Base-by-base conservation (phyloP, 2,797 vertebrate genomes). In the Denticeps clupeoides region DNA sequence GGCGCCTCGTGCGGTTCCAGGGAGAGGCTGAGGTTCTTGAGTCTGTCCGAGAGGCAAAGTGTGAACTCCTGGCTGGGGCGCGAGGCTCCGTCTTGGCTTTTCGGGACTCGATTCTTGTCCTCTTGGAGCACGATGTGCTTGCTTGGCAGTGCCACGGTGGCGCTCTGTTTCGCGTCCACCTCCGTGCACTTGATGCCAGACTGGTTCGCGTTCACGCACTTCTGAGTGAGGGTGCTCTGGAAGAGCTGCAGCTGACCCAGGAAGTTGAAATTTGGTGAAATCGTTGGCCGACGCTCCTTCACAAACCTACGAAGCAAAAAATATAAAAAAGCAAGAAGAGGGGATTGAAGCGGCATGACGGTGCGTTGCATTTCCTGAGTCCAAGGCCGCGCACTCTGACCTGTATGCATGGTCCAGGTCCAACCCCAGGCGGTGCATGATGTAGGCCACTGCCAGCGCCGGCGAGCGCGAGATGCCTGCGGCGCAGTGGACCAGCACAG, bases 211-310 rank as follows among this genome's bases (percentile, higher is more conserved):
- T 56, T 37, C 0, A 48, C 7, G 2, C 38, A 31, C 23, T 64
- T 77, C 12, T 73, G 68, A 27, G 49, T 57, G 44, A 86, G 70
- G 1, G 78, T 77, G 19, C 53, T 59, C 62, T 86, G 78, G 43
- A 85, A 85, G 54, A 70, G 73, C 69, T 84, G 83, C 62, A 86
- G 74, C 60, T 85, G 84, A 43, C 84, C 84, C 52, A 86, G 70
- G 65, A 86, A 86, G 71, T 85, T 86, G 54, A 86, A 85, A 64
- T 86, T 86, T 3, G 84, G 84, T 13, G 82, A 86, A 45, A 86
- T 86, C 13, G 84, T 77, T 4, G 84, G 84, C 38, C 83, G 68
- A 7, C 83, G 81, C 45, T 86, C 84, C 58, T 86, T 86, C 45
- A 86, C 84, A 70, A 85, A 86, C 67, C 84, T 85, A 50, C n/a